Evolutionary conservation across 2,113 vertebrate species (phyloP), one percentile per base, ranked within the genome.

Genomic region (Anarrhichthys ocellatus): DNA sequence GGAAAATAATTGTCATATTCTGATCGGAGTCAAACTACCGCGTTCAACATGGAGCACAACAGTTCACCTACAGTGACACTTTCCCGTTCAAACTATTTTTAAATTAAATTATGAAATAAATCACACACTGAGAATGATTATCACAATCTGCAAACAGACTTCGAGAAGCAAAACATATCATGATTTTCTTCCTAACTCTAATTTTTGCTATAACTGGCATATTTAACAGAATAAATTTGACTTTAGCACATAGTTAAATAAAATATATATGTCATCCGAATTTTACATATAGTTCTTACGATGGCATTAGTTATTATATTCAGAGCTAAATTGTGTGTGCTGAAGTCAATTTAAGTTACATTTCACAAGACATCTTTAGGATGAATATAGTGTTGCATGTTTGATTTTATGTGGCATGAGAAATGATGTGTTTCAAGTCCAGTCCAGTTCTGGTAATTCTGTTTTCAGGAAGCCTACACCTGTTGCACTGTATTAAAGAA

Each of bases 401-500:
- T 70, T 70, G 24, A 52, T 50, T 63, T 52, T 15, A 27, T 32
- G 8, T 38, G 17, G 6, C 0, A 38, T 32, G 22, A 42, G 11
- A 73, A 58, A 50, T 9, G 2, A 18, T 34, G 32, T n/a, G 15
- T 48, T 69, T 17, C n/a, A 52, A 54, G 22, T 24, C 50, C 9
- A 54, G 22, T 54, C 20, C 54, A 27, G 24, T 58, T 24, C 54
- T 58, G 27, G 8, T 24, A 54, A 58, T 27, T 36, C 1, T 5
- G 38, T 76, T 72, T 82, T 65, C 22, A 67, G 36, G 29, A 68
- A 81, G 78, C 87, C 56, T 90, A 11, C 64, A 93, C 87, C 80
- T 93, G 89, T 91, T 93, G 90, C 86, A 84, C 42, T 18, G 18
- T 38, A 8, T 61, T 46, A 52, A 56, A 85, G 54, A 48, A 48